Base-by-base conservation (phyloP, 2,888 invertebrate genomes). In the Germaria angustata region DNA sequence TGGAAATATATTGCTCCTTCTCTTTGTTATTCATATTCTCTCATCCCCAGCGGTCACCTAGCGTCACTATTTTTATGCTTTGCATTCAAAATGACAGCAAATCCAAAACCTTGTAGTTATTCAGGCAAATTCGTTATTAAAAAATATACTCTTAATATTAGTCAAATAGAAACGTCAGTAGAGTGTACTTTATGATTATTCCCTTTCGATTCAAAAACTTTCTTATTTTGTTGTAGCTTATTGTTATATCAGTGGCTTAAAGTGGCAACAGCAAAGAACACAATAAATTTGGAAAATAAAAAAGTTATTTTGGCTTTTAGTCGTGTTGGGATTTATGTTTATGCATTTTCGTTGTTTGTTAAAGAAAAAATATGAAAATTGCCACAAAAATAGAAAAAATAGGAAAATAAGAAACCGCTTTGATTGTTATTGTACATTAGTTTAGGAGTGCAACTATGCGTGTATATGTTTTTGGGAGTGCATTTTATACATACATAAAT, bases 281-380 rank as follows among this genome's bases (percentile, higher is more conserved):
- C 49, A 72, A 72, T 59, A 66, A 66, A 72, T 79, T 72, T 66
- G 11, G 32, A 28, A 53, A 53, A 41, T 39, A 61, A 72, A 41
- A 59, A 71, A 63, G 4, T 46, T 15, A 8, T 32, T 72, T 59
- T 22, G 59, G 61, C 41, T 59, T n/a, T 39, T 51, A 39, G 65
- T 49, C 34, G 41, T 44, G n/a, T 22, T 9, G 8, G 66, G 36
- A 66, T 73, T 80, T 80, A 75, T 76, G 68, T 68, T 75, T 57
- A 57, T 75, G 80, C 65, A 57, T 80, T 76, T 75, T 59, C 57
- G 73, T 34, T 66, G 41, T 44, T 66, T 15, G 51, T 24, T 39
- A 20, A 7, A 15, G 24, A 22, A 17, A 24, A 36, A 71, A n/a
- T 28, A 46, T 11, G 8, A 36, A 11, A 2, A 57, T 46, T 13